A percentile compares a stretch with the other conserved stretches of the same genome.
Conservation (phyloP, 1,140 invertebrate species). For the Drosophila malerkotliana region DNA sequence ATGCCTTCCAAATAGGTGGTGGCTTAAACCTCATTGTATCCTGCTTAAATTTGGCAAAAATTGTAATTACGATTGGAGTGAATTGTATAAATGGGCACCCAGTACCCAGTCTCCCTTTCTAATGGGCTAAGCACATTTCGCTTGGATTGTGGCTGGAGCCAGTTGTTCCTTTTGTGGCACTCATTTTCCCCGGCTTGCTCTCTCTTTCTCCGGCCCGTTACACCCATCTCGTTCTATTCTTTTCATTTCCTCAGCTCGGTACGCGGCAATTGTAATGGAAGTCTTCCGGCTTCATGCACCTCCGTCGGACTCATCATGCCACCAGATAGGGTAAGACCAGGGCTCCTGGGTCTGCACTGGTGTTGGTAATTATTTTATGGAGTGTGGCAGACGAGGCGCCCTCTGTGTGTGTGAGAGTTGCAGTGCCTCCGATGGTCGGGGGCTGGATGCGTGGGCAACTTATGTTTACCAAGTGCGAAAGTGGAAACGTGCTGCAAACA, state of each 20-base stretch:
- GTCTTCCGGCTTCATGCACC: constrained; percentile 45
- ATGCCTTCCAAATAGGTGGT: neutral
- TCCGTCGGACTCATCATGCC: constrained; percentile 9
- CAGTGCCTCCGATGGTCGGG: constrained; percentile 6
- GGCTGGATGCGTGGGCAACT: constrained; percentile 63
- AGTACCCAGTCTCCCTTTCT: neutral
- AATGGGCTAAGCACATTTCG: constrained; percentile 20
- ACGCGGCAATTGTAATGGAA: constrained; percentile 34
- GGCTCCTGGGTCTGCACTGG: constrained; percentile 34
- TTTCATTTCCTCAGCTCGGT: constrained; percentile 15
- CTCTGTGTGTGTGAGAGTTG: constrained; percentile 12
- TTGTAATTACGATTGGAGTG: constrained; percentile 2
- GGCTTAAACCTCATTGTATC: neutral
- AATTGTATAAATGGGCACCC: neutral
- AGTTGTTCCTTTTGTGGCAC: constrained; percentile 2
- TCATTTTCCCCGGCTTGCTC: neutral
- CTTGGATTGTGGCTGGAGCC: neutral
- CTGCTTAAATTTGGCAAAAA: constrained; percentile 2
- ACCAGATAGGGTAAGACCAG: constrained; percentile 9
- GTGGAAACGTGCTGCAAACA: constrained; percentile 81
- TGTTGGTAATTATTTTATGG: constrained; percentile 80
- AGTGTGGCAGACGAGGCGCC: constrained; percentile 47
- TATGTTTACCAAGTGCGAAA: constrained; percentile 81
- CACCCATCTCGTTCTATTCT: constrained; percentile 15
- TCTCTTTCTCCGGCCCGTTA: neutral